Conservation (phyloP, 2,797 vertebrate species). For the Alcedo atthis region DNA sequence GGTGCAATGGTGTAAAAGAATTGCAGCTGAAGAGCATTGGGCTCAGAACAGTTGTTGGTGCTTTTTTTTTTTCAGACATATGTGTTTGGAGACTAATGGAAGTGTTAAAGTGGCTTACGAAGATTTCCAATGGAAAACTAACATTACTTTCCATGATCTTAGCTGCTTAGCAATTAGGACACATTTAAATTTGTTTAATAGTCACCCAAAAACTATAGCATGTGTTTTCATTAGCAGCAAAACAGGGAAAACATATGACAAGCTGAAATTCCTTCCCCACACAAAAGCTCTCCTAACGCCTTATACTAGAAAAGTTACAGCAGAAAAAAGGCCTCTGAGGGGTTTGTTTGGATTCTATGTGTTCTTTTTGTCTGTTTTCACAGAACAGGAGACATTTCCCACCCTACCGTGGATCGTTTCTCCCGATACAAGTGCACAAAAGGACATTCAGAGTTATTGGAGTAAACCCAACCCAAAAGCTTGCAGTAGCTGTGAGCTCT, state of each 20-base stretch:
- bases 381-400: background rate
- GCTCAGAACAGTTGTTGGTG: background rate
- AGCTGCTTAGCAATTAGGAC: background rate
- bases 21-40: background rate
- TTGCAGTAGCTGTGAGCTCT: background rate
- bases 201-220: background rate
- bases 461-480: background rate
- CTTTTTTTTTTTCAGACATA: background rate
- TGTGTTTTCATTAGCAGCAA: background rate
- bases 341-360: background rate
- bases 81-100: background rate
- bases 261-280: background rate
- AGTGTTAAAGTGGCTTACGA: background rate
- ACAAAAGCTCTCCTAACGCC: background rate
- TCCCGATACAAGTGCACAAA: background rate
- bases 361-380: background rate
- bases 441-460: background rate
- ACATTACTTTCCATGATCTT: background rate
- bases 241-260: background rate
- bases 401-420: background rate
- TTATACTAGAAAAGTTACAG: background rate
- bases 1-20: background rate
- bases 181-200: background rate
- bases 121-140: conserved; percentile 22
- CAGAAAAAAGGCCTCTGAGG: background rate